These are phyloP conservation scores for Automeris io DNA, from an alignment of 2,888 invertebrate species.

Conservation along the genomic window DNA sequence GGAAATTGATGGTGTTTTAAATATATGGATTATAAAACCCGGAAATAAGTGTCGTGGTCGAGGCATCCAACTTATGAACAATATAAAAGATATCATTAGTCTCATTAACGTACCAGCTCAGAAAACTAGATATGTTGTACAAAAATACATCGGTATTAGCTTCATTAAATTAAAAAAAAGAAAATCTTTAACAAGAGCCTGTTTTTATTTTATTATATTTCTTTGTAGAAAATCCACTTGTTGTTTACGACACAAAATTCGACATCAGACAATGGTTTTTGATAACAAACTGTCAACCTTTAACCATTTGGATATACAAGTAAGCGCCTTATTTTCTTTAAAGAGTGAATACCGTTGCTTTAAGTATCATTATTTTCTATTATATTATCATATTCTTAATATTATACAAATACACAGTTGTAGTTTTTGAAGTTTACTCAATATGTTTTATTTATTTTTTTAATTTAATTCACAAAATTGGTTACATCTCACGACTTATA, in stretches of 20 bases:
- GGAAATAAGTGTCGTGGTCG: constrained; percentile 95
- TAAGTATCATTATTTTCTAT: too few relatives aligned
- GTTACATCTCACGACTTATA: too few relatives aligned
- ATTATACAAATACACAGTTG: too few relatives aligned
- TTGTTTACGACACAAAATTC: constrained; percentile 94
- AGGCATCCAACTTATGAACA: constrained; percentile 92
- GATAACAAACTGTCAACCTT: constrained; percentile 92
- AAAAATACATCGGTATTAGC: constrained; percentile 92
- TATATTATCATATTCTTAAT: too few relatives aligned
- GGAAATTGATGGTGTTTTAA: constrained; percentile 88
- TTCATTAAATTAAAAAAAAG: background rate
- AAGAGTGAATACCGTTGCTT: too few relatives aligned
- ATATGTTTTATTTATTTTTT: too few relatives aligned
- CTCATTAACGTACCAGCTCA: constrained; percentile 81
- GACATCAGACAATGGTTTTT: constrained; percentile 98
- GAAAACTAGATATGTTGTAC: constrained; percentile 91
- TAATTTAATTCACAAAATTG: too few relatives aligned
- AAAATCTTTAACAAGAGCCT: background rate
- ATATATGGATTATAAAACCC: constrained; percentile 97
- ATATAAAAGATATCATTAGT: constrained; percentile 88
- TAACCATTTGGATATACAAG: constrained; percentile 96
- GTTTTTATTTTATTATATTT: background rate
- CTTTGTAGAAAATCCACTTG: constrained; percentile 88
- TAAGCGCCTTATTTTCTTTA: constrained; percentile 53
- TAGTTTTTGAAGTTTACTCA: too few relatives aligned